Evolutionary conservation across 2,888 invertebrate genomes (phyloP), one percentile per base, ranked within the genome.

Genomic region (Tetramorium bicarinatum): DNA sequence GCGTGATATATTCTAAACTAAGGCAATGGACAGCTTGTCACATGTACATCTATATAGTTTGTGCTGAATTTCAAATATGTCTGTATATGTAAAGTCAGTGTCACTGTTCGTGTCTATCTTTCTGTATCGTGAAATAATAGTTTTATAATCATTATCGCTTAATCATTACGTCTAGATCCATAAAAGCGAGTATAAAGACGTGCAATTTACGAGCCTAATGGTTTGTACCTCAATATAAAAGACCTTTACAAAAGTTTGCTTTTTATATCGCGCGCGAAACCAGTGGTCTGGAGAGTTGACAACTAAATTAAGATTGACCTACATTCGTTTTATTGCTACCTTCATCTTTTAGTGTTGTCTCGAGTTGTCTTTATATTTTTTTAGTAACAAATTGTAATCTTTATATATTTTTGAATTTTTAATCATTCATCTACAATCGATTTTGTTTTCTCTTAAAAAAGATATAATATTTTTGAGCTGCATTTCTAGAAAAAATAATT

Each of bases 1-100:
- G 47, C 71, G 71, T 59, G 79, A 79, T 71, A 59, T 71, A 71
- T 79, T 41, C 44, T 34, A 79, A 79, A 79, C 79, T 71, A 79
- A 79, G 71, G 71, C 34, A 79, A 79, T 79, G 54, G 69, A 69
- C 69, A 69, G 3, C 18, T 79, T 44, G 56, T 69, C 77, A 75
- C 29, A 49, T 54, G 9, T 69, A 62, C 7, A 44, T 79, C 44
- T 34, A n/a, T 77, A 21, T 34, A 67, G 29, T 59, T 79, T 79
- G 15, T 47, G 56, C 21, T 79, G 18, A 79, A 59, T 47, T 77
- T 34, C 8, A 44, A 29, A n/a, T 41, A 54, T 54, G n/a, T 25
- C 54, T 29, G 21, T 54, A n/a, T 38, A 72, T 21, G 38, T 71
- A 71, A 54, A 54, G 15, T 38, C 71, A 54, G 15, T 52, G 13